Evolutionary conservation across 2,888 invertebrate genomes (phyloP).

Genomic region (Hirtodrosophila histrioides): DNA sequence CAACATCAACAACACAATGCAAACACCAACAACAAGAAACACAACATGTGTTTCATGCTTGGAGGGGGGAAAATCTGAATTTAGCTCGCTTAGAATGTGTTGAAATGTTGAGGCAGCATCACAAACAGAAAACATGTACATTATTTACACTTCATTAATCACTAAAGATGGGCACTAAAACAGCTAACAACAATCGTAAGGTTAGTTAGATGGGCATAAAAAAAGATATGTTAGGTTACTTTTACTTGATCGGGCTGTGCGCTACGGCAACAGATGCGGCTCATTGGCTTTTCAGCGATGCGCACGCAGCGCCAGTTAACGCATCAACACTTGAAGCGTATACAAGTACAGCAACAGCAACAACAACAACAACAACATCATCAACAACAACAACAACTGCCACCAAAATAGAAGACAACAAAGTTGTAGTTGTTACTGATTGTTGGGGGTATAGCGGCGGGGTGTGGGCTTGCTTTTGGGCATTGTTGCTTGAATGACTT

Average conservation of each 20-base stretch:
- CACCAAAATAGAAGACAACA: slow-evolving; percentile 42
- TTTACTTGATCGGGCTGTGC: slow-evolving; percentile 57
- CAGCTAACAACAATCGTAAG: slow-evolving; percentile 35
- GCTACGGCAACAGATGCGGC: slow-evolving; percentile 57
- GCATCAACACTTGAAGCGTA: slow-evolving; percentile 73
- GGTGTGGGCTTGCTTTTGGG: slow-evolving; percentile 53
- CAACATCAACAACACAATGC: slow-evolving; percentile 36
- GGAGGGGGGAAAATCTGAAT: slow-evolving; percentile 14
- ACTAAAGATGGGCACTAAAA: slow-evolving; percentile 65
- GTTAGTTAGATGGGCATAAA: slow-evolving; percentile 26
- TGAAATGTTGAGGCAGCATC: slow-evolving; percentile 62
- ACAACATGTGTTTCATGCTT: slow-evolving; percentile 27
- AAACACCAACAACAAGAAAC: slow-evolving; percentile 22
- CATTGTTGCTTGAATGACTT: slow-evolving; percentile 79
- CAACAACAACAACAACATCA: slow-evolving; percentile 18
- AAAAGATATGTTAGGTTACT: slow-evolving; percentile 64
- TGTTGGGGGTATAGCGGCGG: slow-evolving; percentile 1
- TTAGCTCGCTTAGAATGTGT: slow-evolving; percentile 65
- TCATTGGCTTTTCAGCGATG: slow-evolving; percentile 77
- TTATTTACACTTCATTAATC: slow-evolving; percentile 81
- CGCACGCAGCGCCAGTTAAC: slow-evolving; percentile 79
- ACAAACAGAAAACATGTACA: slow-evolving; percentile 65
- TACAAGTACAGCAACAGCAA: slow-evolving; percentile 37
- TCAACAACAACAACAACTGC: slow-evolving; percentile 21
- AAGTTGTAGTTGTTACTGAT: slow-evolving; percentile 39